phyloP scores from a whole-genome alignment of 1,140 invertebrate genomes.

The Microplitis mediator region DNA sequence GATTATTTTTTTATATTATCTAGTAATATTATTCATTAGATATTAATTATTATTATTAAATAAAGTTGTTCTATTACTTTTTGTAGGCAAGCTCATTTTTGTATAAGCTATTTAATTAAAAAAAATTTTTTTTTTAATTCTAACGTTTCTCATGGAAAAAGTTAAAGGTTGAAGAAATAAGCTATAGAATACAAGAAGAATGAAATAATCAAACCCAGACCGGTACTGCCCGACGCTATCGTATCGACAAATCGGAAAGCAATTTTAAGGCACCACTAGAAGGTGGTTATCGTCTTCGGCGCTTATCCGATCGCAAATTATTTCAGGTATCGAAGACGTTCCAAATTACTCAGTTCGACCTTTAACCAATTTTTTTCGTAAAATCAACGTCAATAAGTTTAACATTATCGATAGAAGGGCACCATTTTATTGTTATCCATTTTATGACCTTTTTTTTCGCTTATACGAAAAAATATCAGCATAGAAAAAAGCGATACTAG shows the following conservation, averaged over 20 bases:
- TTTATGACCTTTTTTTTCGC: too few species aligned
- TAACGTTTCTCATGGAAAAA: neutral
- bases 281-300: constrained; percentile 37
- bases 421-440: too few species aligned
- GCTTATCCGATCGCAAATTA: constrained; percentile 28
- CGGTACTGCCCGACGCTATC: constrained; percentile 42
- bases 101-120: too few species aligned
- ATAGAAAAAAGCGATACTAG: too few species aligned
- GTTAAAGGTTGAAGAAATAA: neutral
- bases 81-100: too few species aligned
- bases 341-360: neutral
- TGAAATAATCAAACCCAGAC: neutral
- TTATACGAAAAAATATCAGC: too few species aligned
- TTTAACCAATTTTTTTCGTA: constrained; percentile 7
- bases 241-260: constrained; percentile 58
- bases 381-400: neutral
- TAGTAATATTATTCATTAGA: too few species aligned
- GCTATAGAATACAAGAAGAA: constrained; percentile 14
- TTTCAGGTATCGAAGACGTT: constrained; percentile 3
- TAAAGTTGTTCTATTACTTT: too few species aligned
- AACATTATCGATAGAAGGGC: neutral
- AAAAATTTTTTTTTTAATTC: neutral
- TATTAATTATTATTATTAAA: too few species aligned
- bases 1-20: too few species aligned
- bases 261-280: constrained; percentile 61